Percentiles rank a stretch among this genome's conserved stretches.
Evolutionary conservation across 2,888 invertebrate species (phyloP).

Genomic region (Stegana nigrithorax): DNA sequence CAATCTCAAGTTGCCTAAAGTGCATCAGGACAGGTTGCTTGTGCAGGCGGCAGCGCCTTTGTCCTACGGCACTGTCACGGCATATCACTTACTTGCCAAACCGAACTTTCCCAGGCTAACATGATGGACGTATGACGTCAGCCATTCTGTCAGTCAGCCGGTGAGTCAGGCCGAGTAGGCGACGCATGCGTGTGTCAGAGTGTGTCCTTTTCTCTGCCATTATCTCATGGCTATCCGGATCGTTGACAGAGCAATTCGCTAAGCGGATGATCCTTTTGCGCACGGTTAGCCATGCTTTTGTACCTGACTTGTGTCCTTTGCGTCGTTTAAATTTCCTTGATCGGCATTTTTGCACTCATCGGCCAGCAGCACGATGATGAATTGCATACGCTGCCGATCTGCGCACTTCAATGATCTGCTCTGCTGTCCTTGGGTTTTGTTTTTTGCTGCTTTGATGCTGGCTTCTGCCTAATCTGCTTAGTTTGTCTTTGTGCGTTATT

Average conservation of each 20-base stretch:
- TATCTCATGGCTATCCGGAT: slow-evolving; percentile 41
- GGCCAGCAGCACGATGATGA: slow-evolving; percentile 50
- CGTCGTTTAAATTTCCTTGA: neutral
- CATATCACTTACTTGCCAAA: slow-evolving; percentile 10
- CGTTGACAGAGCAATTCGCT: slow-evolving; percentile 23
- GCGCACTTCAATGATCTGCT: slow-evolving; percentile 50
- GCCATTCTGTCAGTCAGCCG: no score
- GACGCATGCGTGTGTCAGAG: neutral
- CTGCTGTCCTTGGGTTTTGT: slow-evolving; percentile 43
- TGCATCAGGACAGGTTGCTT: slow-evolving; percentile 56
- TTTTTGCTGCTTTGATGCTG: neutral
- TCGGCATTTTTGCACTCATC: slow-evolving; percentile 25
- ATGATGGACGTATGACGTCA: neutral
- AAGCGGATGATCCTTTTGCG: slow-evolving; percentile 62
- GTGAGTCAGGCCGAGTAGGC: neutral
- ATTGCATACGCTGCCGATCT: slow-evolving; percentile 38
- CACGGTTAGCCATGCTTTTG: slow-evolving; percentile 64
- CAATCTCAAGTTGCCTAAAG: slow-evolving; percentile 52
- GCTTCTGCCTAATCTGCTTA: slow-evolving; percentile 8
- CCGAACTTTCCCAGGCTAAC: slow-evolving; percentile 14
- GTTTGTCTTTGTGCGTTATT: slow-evolving; percentile 4
- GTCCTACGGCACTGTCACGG: slow-evolving; percentile 39
- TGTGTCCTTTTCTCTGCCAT: slow-evolving; percentile 63
- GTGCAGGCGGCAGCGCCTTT: slow-evolving; percentile 29
- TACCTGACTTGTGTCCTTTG: slow-evolving; percentile 34